Conservation (phyloP, 1,140 invertebrate genomes). For the Riptortus pedestris region DNA sequence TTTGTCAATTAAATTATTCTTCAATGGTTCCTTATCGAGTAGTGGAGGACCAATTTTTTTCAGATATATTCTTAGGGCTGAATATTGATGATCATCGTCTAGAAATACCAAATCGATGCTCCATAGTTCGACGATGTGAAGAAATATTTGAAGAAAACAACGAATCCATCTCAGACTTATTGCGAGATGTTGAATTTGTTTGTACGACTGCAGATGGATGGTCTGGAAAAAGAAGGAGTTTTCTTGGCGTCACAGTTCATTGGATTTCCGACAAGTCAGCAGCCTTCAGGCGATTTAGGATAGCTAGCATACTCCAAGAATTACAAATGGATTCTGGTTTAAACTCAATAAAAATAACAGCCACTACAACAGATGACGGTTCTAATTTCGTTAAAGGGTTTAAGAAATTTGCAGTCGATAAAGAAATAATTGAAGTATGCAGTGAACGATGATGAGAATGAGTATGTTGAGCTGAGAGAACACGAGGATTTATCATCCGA, state of each 20-base stretch:
- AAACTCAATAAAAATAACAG: not conserved
- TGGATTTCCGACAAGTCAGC: not conserved
- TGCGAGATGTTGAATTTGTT: not conserved
- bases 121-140: not conserved
- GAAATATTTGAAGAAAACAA: not conserved
- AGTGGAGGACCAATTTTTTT: not conserved
- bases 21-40: not conserved
- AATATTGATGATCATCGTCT: not conserved
- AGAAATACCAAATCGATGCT: not conserved
- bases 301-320: not conserved
- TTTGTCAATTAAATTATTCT: too few species aligned
- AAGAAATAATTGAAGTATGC: too few species aligned
- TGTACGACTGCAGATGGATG: not conserved
- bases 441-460: too few species aligned
- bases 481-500: too few species aligned
- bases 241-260: not conserved
- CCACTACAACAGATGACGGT: not conserved
- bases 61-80: not conserved
- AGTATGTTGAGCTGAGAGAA: too few species aligned
- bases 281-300: not conserved
- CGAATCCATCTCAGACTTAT: not conserved
- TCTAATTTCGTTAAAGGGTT: not conserved
- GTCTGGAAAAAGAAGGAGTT: slow-evolving; percentile 7
- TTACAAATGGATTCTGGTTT: not conserved
- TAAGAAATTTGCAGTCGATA: too few species aligned